A percentile compares a stretch with the other conserved stretches of the same genome.
phyloP scores from a whole-genome alignment of 2,113 vertebrate species.

The Nothocercus julius region DNA sequence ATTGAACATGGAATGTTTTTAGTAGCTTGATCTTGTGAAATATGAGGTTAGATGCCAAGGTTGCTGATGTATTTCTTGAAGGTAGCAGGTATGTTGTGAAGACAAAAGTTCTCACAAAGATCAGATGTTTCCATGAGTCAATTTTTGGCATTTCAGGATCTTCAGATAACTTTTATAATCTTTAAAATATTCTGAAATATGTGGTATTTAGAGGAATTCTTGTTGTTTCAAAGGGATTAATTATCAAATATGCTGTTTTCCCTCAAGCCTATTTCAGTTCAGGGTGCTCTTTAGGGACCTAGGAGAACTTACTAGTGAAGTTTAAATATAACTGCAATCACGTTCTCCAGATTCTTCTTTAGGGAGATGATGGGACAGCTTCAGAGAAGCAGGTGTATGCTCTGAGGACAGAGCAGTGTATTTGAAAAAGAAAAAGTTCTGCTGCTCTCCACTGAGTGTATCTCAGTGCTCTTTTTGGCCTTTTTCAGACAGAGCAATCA shows the following conservation, averaged over 20 bases:
- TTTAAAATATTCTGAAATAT: slow-evolving; percentile 42
- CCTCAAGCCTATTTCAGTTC: slow-evolving; percentile 34
- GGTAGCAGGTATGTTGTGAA: not conserved
- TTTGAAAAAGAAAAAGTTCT: not conserved
- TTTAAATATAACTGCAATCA: slow-evolving; percentile 60
- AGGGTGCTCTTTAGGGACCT: not conserved
- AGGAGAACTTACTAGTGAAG: slow-evolving; percentile 4
- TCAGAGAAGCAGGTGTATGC: slow-evolving; percentile 23
- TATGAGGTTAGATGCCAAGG: not conserved
- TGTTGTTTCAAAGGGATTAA: slow-evolving; percentile 68
- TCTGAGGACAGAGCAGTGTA: slow-evolving; percentile 12
- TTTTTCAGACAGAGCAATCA: not conserved
- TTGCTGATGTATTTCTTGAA: not conserved
- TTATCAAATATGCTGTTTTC: slow-evolving; percentile 59
- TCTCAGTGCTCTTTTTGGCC: not conserved
- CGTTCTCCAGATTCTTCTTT: not conserved
- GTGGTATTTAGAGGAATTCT: not conserved
- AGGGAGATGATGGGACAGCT: not conserved
- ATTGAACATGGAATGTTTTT: not conserved
- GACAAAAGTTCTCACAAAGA: not conserved
- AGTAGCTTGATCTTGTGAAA: not conserved
- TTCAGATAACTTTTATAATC: slow-evolving; percentile 1
- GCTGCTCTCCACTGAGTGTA: not conserved
- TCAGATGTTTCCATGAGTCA: not conserved
- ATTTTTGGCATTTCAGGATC: not conserved